phyloP scores from a whole-genome alignment of 2,797 vertebrate species.

The Malacoctenus gilli region DNA sequence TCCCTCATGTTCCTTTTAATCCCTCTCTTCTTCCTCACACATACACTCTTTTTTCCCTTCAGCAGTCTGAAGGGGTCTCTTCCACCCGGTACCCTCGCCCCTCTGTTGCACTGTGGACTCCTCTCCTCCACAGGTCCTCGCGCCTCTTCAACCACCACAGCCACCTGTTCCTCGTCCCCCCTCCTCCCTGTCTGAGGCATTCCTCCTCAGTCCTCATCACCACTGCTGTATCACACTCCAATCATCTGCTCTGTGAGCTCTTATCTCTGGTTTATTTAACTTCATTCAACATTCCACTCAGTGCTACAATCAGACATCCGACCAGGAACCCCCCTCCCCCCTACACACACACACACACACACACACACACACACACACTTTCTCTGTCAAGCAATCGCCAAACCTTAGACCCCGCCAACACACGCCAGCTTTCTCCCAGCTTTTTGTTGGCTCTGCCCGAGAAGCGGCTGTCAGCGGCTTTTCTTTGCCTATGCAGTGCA shows the following conservation, averaged over 20 bases:
- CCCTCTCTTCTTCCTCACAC: conserved; percentile 48
- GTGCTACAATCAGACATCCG: conserved; percentile 62
- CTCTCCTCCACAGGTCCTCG: conserved; percentile 13
- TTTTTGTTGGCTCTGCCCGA: conserved; percentile 51
- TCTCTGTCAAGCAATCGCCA: conserved; percentile 59
- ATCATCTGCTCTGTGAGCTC: conserved; percentile 60
- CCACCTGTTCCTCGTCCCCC: too few relatives aligned
- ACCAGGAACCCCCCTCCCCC: conserved; percentile 20
- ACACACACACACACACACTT: too few relatives aligned
- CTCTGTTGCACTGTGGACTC: neutral
- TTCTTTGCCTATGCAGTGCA: conserved; percentile 76
- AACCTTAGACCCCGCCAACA: conserved; percentile 39
- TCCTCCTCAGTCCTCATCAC: conserved; percentile 46
- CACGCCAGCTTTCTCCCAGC: conserved; percentile 34
- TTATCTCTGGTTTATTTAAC: conserved; percentile 54
- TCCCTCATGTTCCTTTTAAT: conserved; percentile 49
- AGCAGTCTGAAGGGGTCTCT: conserved; percentile 49
- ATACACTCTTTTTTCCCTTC: conserved; percentile 62
- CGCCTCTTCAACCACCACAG: conserved; percentile 1
- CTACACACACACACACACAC: too few relatives aligned
- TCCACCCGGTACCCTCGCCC: neutral
- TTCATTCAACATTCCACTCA: conserved; percentile 62
- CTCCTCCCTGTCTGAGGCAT: conserved; percentile 69
- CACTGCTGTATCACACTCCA: conserved; percentile 78
- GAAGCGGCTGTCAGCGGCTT: conserved; percentile 58